Percentiles rank a stretch among this genome's conserved stretches.
Evolutionary conservation across 2,113 vertebrate species (phyloP).

Genomic region (Scomber scombrus): DNA sequence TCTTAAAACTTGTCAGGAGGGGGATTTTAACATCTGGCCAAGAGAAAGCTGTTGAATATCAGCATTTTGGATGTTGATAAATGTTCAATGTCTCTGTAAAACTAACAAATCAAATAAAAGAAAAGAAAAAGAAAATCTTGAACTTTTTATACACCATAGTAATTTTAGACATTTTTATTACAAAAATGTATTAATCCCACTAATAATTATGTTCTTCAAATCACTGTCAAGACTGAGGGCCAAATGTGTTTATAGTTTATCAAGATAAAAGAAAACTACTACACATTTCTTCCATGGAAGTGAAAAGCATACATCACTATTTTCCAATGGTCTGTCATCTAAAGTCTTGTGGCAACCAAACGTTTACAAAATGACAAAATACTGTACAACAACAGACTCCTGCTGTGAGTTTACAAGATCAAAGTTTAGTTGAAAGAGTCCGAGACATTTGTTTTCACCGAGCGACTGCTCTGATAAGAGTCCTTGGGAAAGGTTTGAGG

Average conservation of each 20-base stretch:
- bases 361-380: constrained; percentile 8
- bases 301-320: not conserved
- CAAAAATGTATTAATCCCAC: constrained; percentile 18
- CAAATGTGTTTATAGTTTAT: too few species aligned
- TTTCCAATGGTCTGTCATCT: not conserved
- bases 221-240: not conserved
- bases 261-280: not conserved
- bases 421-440: not conserved
- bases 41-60: too few species aligned
- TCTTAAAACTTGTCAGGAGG: too few species aligned
- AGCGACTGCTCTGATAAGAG: constrained; percentile 40
- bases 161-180: constrained; percentile 40
- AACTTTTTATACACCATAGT: not conserved
- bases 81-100: not conserved
- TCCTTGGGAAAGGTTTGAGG: not conserved
- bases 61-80: not conserved
- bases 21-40: too few species aligned
- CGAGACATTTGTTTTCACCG: not conserved
- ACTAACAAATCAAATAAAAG: not conserved
- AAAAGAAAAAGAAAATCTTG: not conserved
- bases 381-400: constrained; percentile 16
- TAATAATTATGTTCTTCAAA: not conserved
- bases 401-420: not conserved
- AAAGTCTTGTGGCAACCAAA: not conserved
- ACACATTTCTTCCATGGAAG: not conserved